phyloP scores from a whole-genome alignment of 2,113 vertebrate genomes.

The Archilochus colubris region DNA sequence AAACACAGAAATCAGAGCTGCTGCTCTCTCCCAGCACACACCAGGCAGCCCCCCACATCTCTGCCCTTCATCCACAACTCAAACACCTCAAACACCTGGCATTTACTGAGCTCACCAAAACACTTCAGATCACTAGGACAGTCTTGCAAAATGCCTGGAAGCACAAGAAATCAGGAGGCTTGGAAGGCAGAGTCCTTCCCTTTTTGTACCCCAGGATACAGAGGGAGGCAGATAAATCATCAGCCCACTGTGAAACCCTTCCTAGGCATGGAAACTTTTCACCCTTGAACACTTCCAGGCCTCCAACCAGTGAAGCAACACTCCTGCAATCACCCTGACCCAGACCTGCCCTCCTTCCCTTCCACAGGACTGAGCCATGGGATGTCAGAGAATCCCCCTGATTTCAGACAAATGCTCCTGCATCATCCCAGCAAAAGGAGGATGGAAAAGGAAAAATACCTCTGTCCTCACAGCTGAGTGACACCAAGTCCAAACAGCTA shows the following conservation, averaged over 20 bases:
- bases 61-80: neutral
- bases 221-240: neutral
- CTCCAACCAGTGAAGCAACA: rapidly evolving
- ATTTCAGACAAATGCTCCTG: neutral
- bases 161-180: neutral
- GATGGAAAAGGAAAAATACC: neutral
- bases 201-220: neutral
- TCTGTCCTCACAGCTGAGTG: neutral
- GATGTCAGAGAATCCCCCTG: neutral
- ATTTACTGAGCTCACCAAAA: neutral
- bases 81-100: neutral
- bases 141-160: neutral
- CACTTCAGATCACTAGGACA: neutral
- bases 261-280: neutral
- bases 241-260: neutral
- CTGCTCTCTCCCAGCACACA: neutral
- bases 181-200: neutral
- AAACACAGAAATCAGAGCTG: neutral
- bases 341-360: neutral
- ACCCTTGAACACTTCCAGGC: no score
- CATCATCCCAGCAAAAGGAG: neutral
- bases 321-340: neutral
- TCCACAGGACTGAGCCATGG: neutral
- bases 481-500: neutral
- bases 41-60: neutral